phyloP scores from a whole-genome alignment of 2,797 vertebrate species.

The Antrozous pallidus region DNA sequence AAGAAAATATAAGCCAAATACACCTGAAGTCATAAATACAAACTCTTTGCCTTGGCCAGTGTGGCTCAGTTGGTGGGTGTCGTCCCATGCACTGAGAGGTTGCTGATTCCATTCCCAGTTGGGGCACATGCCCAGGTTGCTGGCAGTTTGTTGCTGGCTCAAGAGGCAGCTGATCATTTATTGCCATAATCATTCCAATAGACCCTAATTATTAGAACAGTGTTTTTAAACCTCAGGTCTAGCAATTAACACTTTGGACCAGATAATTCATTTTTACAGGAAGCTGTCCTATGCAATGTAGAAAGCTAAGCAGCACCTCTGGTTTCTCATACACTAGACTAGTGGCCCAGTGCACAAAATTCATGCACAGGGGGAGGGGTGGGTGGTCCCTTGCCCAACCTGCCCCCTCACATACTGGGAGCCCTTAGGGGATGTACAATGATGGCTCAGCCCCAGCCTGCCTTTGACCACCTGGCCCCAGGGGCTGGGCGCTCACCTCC shows the following conservation, averaged over 20 bases:
- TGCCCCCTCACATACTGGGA: no score
- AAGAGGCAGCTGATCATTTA: neutral
- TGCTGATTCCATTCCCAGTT: neutral
- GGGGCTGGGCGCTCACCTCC: no score
- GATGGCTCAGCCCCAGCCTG: no score
- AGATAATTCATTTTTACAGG: neutral
- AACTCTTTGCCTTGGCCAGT: neutral
- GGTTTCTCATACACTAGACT: neutral
- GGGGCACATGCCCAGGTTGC: neutral
- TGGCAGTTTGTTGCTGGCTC: no score
- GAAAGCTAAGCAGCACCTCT: neutral
- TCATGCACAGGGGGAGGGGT: no score
- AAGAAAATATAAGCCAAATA: neutral
- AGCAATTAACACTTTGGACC: neutral
- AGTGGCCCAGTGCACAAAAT: no score
- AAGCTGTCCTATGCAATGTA: neutral
- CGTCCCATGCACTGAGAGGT: neutral
- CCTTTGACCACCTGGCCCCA: no score
- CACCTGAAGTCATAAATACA: neutral
- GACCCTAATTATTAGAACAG: neutral
- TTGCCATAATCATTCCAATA: neutral
- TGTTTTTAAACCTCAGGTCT: neutral
- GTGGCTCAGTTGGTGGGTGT: neutral
- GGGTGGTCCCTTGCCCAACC: no score
- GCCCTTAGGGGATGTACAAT: no score